Base-by-base conservation (phyloP, 2,888 invertebrate species). In the Lepidochitona cinerea region DNA sequence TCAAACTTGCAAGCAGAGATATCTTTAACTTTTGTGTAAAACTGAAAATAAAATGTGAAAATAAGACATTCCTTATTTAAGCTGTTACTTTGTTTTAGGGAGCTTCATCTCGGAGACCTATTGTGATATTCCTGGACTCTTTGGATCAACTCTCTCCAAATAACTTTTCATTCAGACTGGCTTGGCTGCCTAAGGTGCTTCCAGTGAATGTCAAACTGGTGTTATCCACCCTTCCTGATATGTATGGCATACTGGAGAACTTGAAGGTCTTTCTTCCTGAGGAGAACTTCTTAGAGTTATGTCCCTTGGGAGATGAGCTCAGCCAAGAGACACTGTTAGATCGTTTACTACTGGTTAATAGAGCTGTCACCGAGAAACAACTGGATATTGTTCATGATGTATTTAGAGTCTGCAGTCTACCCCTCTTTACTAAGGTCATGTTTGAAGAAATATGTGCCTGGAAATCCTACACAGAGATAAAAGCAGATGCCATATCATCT, bases 111-210 rank as follows among this genome's bases (percentile, higher is more conserved):
- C 75, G 77, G 1, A 74, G 75, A 33, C 81, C 82, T 14, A 73
- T 85, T 66, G 74, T 85, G 29, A 64, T 85, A 14, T 68, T 85
- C 65, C 53, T 85, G 23, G 85, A 85, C 71, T 83, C 84, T 2
- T 70, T 85, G 23, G 85, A 85, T 74, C 85, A 85, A 73, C 75
- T 85, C 23, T 67, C 77, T 7, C 53, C 77, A 6, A 70, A 73
- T 35, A 78, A 83, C 67, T 67, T 71, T 9, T 82, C 84, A 18
- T 79, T 83, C 73, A 73, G 77, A 49, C 77, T 85, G 35, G 71
- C 77, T 26, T 85, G 85, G 85, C 70, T 85, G 49, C 83, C 84
- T 6, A 70, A 36, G 9, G 26, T 67, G 1, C 72, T 84, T 14
- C 85, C 83, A 0, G 52, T 54, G 3, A 70, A 86, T 76, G 79